Percentiles rank a stretch among this genome's conserved stretches.
Conservation (phyloP, 2,113 vertebrate species). For the Proteles cristata region DNA sequence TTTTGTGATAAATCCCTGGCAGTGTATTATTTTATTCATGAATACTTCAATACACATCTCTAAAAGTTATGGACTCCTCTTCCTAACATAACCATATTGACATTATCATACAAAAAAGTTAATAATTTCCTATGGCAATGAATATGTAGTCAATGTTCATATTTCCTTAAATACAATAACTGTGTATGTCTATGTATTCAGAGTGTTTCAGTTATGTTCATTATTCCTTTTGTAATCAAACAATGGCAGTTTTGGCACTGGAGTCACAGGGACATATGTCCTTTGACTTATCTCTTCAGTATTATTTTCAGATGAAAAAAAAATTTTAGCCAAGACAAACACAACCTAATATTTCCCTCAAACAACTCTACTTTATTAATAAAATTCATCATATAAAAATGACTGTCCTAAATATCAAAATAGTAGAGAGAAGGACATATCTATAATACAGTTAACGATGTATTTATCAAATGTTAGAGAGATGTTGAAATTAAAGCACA, state of each 20-base stretch:
- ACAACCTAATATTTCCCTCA: background rate
- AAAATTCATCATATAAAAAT: background rate
- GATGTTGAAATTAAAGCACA: background rate
- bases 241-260: background rate
- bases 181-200: background rate
- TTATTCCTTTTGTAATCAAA: background rate
- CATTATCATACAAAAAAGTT: background rate
- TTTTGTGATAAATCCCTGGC: background rate
- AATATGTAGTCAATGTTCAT: background rate
- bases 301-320: background rate
- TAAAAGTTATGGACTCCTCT: background rate
- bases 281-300: background rate
- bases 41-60: background rate
- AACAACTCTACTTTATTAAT: background rate
- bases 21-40: background rate
- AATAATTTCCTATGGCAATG: background rate
- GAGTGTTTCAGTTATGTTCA: background rate
- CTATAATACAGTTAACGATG: background rate
- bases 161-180: background rate
- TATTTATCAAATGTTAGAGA: background rate
- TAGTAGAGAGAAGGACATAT: background rate
- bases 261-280: background rate
- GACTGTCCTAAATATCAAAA: background rate
- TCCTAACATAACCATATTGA: background rate
- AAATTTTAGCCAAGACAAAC: background rate